These are phyloP conservation scores for Nephrotoma appendiculata DNA, from an alignment of 2,888 invertebrate species.

Conservation along the genomic window DNA sequence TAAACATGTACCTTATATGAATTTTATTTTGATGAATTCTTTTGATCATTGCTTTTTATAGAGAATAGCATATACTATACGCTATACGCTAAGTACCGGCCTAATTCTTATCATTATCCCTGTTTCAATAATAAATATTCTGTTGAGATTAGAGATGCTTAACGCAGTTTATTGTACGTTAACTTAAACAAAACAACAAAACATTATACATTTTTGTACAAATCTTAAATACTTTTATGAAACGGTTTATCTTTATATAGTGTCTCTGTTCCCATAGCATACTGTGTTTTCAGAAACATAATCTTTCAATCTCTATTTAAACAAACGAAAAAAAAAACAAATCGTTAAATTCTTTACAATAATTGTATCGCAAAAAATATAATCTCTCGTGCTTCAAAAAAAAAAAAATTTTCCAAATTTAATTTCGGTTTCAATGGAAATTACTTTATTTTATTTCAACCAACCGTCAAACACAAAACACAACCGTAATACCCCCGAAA, in stretches of 20 bases:
- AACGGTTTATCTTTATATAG: neutral
- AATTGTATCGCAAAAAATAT: neutral
- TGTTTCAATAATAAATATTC: neutral
- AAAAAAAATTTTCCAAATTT: neutral
- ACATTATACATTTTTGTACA: neutral
- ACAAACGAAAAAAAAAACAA: neutral
- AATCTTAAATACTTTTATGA: neutral
- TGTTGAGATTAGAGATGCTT: neutral
- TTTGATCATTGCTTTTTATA: too few species aligned
- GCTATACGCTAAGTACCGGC: too few species aligned
- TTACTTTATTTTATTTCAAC: neutral
- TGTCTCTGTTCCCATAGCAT: neutral
- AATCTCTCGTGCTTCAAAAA: neutral
- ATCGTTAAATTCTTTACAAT: neutral
- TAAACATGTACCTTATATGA: too few species aligned
- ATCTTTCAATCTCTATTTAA: neutral
- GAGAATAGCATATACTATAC: too few species aligned
- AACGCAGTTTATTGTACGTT: neutral
- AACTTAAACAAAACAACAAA: neutral
- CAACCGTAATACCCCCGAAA: neutral
- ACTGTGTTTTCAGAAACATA: neutral
- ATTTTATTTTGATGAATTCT: too few species aligned
- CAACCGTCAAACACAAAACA: neutral
- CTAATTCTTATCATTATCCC: too few species aligned
- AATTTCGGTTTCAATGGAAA: neutral